phyloP scores from a whole-genome alignment of 2,113 vertebrate species.

The Apus apus region DNA sequence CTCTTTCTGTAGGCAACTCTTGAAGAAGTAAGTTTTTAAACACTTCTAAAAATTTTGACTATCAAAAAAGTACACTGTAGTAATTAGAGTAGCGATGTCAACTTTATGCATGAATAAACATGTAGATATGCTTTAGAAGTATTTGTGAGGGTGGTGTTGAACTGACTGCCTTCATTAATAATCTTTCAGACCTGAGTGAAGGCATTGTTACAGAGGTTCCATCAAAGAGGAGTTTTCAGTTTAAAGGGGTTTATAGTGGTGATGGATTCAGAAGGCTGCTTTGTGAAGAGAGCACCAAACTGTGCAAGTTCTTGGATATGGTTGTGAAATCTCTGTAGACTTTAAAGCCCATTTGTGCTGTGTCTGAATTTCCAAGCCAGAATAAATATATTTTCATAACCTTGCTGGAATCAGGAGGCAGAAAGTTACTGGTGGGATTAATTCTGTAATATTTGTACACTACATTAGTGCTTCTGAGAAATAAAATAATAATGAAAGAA shows the following conservation, averaged over 20 bases:
- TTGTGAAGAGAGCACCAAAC: neutral
- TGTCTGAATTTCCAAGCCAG: neutral
- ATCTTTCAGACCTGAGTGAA: neutral
- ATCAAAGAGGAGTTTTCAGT: neutral
- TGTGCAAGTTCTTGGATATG: neutral
- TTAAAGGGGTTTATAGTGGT: neutral
- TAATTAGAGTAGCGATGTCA: neutral
- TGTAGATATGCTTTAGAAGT: neutral
- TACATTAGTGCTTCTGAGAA: neutral
- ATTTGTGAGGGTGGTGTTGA: neutral
- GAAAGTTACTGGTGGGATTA: neutral
- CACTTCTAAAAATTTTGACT: neutral
- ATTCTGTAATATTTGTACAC: neutral
- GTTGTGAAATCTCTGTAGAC: neutral
- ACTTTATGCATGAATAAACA: neutral
- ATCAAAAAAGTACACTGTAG: neutral
- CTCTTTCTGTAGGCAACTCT: neutral
- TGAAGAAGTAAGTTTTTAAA: neutral
- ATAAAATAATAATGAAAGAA: neutral
- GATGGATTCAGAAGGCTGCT: neutral
- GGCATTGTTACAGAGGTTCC: neutral
- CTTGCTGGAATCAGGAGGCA: neutral
- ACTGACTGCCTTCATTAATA: neutral
- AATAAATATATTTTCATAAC: neutral
- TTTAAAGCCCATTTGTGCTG: neutral